A percentile compares a stretch with the other conserved stretches of the same genome.
These are phyloP conservation scores for Prionailurus viverrinus DNA, from an alignment of 2,113 vertebrate species.

Conservation along the genomic window DNA sequence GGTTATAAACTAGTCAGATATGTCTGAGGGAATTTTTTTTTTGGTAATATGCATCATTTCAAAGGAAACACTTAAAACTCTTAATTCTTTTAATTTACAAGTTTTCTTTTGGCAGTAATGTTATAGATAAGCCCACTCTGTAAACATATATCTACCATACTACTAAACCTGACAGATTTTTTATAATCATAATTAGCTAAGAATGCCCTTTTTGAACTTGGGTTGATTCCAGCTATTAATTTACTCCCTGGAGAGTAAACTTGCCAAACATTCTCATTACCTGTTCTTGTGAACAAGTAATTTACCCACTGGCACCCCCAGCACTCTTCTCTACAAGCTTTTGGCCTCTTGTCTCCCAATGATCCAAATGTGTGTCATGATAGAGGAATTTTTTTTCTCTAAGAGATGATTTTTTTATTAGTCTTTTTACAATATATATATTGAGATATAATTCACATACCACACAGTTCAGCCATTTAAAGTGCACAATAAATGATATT, in stretches of 20 bases:
- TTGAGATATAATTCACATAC: constrained; percentile 38
- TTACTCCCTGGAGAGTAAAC: constrained; percentile 50
- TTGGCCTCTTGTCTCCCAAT: not conserved
- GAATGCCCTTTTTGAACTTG: constrained; percentile 54
- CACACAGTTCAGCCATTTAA: not conserved
- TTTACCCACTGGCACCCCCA: not conserved
- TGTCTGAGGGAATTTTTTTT: not conserved
- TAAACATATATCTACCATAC: constrained; percentile 4
- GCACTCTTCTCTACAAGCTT: constrained; percentile 16
- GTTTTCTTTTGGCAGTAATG: constrained; percentile 2
- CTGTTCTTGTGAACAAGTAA: constrained; percentile 45
- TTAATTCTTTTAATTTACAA: constrained; percentile 41
- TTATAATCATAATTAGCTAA: constrained; percentile 52
- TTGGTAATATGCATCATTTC: constrained; percentile 25
- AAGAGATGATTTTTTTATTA: constrained; percentile 9
- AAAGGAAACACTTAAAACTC: constrained; percentile 21
- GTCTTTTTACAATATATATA: constrained; percentile 33
- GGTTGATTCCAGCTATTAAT: constrained; percentile 65
- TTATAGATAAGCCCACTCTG: constrained; percentile 32
- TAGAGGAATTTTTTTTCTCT: not conserved
- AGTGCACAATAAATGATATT: not conserved
- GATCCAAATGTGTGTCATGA: not conserved
- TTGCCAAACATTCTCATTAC: constrained; percentile 51
- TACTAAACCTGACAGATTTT: constrained; percentile 55
- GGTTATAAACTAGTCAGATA: constrained; percentile 27